These are phyloP conservation scores for Pteromalus puparum DNA, from an alignment of 1,140 invertebrate genomes.

Conservation along the genomic window DNA sequence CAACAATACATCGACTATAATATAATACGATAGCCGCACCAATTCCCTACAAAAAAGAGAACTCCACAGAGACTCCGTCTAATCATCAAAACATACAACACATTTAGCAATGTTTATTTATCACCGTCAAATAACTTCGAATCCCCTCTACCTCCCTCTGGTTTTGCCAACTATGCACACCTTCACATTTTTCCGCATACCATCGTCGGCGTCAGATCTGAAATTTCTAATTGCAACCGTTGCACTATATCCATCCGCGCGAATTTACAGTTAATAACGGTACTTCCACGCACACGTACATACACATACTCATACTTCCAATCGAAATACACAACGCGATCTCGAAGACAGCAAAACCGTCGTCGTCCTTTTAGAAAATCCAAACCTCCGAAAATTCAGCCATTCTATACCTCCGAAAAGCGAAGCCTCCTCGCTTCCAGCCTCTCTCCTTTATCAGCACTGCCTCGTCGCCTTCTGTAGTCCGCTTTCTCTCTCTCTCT, in stretches of 20 bases:
- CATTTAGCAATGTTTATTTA: too few relatives aligned
- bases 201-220: neutral
- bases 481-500: constrained; percentile 16
- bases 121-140: too few relatives aligned
- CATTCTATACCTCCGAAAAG: neutral
- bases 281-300: neutral
- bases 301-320: too few relatives aligned
- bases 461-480: constrained; percentile 1
- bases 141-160: too few relatives aligned
- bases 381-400: neutral
- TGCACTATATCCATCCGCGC: neutral
- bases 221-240: neutral
- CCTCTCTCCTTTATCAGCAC: constrained; percentile 39
- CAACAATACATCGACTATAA: too few relatives aligned
- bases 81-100: too few relatives aligned
- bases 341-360: neutral
- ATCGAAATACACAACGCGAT: neutral
- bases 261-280: neutral
- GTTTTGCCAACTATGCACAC: too few relatives aligned
- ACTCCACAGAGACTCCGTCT: too few relatives aligned
- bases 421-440: neutral
- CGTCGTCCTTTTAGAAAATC: neutral
- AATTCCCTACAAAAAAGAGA: too few relatives aligned
- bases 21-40: too few relatives aligned
- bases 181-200: constrained; percentile 3